These are phyloP conservation scores for Prunella strophiata DNA, from an alignment of 2,797 vertebrate genomes.

Conservation along the genomic window DNA sequence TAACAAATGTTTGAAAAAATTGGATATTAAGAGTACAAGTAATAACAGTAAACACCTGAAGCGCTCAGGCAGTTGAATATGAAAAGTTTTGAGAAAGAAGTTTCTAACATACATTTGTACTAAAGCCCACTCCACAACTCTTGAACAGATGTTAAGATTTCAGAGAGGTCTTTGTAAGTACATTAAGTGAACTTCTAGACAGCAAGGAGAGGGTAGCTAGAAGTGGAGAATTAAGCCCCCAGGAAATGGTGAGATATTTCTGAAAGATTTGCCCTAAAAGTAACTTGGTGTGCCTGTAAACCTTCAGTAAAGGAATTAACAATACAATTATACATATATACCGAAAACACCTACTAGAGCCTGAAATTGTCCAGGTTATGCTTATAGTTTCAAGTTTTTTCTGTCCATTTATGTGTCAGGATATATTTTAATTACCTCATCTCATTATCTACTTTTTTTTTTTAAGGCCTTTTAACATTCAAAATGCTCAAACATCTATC, in stretches of 20 bases:
- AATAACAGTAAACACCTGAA: background rate
- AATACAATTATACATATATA: background rate
- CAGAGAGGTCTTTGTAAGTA: background rate
- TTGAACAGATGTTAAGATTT: background rate
- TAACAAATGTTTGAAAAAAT: background rate
- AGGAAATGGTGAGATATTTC: rapidly evolving
- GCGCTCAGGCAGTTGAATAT: background rate
- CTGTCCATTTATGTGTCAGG: background rate
- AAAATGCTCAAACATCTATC: background rate
- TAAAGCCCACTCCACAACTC: background rate
- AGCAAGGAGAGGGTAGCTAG: background rate
- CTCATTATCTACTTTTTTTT: background rate
- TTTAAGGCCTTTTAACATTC: background rate
- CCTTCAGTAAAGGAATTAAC: background rate
- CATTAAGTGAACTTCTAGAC: background rate
- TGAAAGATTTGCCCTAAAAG: background rate
- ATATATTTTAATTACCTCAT: background rate
- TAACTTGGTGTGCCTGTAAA: background rate
- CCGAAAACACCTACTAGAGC: background rate
- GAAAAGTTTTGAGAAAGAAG: background rate
- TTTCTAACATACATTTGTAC: background rate
- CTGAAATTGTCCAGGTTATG: background rate
- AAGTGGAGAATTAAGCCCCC: background rate
- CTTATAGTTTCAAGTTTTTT: background rate
- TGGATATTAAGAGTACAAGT: background rate